Conservation (phyloP, 35 echinoderm and acorn worm genomes). For the Chiridota heheva region DNA sequence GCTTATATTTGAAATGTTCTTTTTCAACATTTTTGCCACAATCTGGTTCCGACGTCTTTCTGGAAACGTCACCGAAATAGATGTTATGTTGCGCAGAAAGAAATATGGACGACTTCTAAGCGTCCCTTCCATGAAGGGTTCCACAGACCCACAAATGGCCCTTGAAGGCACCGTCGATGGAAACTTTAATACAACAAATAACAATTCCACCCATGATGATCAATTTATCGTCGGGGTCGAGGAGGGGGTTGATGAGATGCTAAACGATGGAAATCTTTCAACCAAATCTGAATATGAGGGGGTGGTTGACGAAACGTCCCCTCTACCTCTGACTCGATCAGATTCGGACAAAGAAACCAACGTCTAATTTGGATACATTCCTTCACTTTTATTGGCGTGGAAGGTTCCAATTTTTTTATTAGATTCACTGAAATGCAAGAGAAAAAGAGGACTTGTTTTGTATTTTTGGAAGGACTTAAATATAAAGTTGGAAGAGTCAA, state of each 20-base stretch:
- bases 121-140: not conserved
- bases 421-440: too few relatives aligned
- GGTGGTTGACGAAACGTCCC: not conserved
- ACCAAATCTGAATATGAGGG: slow-evolving; percentile 13
- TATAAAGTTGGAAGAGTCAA: too few relatives aligned
- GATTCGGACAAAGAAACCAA: slow-evolving; percentile 43
- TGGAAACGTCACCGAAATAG: slow-evolving; percentile 76
- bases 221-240: not conserved
- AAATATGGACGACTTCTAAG: slow-evolving; percentile 17
- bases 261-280: not conserved
- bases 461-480: too few relatives aligned
- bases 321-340: not conserved
- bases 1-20: slow-evolving; percentile 88
- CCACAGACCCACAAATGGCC: not conserved
- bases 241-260: not conserved
- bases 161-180: slow-evolving; percentile 32
- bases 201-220: slow-evolving; percentile 12
- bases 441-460: too few relatives aligned
- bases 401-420: too few relatives aligned
- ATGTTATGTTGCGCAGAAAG: slow-evolving; percentile 12
- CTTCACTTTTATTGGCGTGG: too few relatives aligned
- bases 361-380: too few relatives aligned
- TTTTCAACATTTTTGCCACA: slow-evolving; percentile 85
- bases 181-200: slow-evolving; percentile 2
- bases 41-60: slow-evolving; percentile 75